Base-by-base conservation (phyloP, 2,888 invertebrate genomes). In the Aphodius sticticus region DNA sequence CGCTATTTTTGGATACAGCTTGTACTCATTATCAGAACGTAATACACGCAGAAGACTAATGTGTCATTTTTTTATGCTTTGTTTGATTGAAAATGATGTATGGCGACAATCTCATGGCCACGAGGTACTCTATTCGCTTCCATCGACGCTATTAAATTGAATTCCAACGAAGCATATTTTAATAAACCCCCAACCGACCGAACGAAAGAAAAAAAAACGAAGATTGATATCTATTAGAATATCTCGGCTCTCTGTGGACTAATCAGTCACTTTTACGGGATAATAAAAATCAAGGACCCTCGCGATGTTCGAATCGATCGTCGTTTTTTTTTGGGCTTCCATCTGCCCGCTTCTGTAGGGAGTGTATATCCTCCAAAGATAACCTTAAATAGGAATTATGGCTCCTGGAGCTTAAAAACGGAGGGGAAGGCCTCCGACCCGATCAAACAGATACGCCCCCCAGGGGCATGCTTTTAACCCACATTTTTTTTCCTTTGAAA, bases 221-320 rank as follows among this genome's bases (percentile, higher is more conserved):
- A 53, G 53, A 53, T 53, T 53, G 53, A 53, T 53, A 53, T 53
- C 53, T 53, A 53, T 53, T 53, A 53, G 53, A 53, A 53, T 53
- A 53, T 53, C 53, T 53, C 53, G 53, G 53, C 53, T 53, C 53
- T 53, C 53, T 53, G 53, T 53, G 53, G 53, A 53, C 53, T 53
- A 53, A 53, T 53, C 53, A 53, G 53, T 53, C 53, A 53, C 53
- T 53, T 53, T 53, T 53, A 53, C 7, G 53, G 53, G 53, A 53
- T 53, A 53, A 53, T 53, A 53, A 53, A 53, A 53, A 53, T 53
- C 53, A 53, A 53, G 53, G 53, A 12, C 53, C 53, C 53, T 53
- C 12, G 53, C 53, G 53, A 53, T 53, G 53, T 53, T 53, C 53
- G 53, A 12, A 53, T 53, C 53, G 53, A 53, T 53, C 53, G 53